Evolutionary conservation across 2,113 vertebrate species (phyloP).

Genomic region (Hypanus sabinus): DNA sequence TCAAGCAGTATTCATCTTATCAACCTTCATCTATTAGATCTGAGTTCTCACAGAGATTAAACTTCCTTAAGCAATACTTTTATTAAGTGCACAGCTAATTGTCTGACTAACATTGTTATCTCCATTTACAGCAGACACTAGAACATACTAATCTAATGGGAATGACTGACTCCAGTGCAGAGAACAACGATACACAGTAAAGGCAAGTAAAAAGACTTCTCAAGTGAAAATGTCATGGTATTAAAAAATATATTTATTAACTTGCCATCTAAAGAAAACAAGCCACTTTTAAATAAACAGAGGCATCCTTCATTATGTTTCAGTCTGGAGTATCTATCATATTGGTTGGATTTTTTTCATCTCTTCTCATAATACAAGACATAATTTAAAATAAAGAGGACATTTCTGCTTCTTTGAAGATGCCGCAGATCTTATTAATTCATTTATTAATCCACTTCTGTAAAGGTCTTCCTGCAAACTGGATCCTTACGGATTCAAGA

Average conservation of each 20-base stretch:
- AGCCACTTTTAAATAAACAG: not conserved
- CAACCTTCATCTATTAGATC: not conserved
- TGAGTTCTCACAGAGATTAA: not conserved
- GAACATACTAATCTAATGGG: not conserved
- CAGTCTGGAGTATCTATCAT: not conserved
- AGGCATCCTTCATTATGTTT: not conserved
- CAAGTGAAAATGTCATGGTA: not conserved
- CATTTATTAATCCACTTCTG: not conserved
- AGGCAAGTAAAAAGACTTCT: not conserved
- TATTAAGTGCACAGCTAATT: constrained; percentile 23
- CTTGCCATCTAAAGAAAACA: not conserved
- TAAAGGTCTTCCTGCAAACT: not conserved
- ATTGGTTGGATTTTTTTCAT: not conserved
- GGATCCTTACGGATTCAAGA: not conserved
- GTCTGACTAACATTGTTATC: not conserved
- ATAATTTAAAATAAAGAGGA: not conserved
- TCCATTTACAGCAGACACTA: not conserved
- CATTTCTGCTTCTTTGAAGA: not conserved
- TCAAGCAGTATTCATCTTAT: too few species aligned
- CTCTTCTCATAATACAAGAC: not conserved
- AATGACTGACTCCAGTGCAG: not conserved
- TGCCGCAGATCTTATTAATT: not conserved
- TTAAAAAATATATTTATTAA: not conserved
- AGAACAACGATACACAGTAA: not conserved
- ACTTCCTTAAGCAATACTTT: not conserved